Percentiles rank a stretch among this genome's conserved stretches.
phyloP scores from a whole-genome alignment of 2,797 vertebrate genomes.

The Crax fasciolata region DNA sequence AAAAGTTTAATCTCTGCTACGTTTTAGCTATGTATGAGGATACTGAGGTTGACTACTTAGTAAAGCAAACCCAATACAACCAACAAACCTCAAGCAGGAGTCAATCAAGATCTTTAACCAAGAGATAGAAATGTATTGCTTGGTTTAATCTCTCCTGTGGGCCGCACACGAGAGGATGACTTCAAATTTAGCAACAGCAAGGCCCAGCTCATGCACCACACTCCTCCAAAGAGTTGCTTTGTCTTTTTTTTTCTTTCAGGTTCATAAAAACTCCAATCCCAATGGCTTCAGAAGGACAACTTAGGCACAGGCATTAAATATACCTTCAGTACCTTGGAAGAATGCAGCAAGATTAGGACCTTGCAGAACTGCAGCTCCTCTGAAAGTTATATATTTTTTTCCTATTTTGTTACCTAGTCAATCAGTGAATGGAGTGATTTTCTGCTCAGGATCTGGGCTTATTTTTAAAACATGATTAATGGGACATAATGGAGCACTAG shows the following conservation, averaged over 20 bases:
- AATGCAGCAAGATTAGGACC: neutral
- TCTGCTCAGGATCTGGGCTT: constrained; percentile 1
- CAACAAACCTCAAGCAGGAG: neutral
- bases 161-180: neutral
- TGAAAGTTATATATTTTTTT: neutral
- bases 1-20: neutral
- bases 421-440: neutral
- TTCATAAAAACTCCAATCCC: neutral
- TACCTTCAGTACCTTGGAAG: neutral
- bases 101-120: neutral
- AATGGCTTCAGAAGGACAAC: neutral
- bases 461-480: constrained; percentile 47
- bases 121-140: neutral
- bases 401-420: neutral
- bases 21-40: neutral
- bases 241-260: neutral
- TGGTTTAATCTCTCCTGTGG: neutral
- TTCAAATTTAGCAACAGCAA: neutral
- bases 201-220: too few relatives aligned
- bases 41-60: neutral
- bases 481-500: neutral
- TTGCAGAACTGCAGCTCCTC: neutral
- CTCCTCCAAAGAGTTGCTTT: neutral
- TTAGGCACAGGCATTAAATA: neutral
- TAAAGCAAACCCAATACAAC: neutral